These are phyloP conservation scores for Tetramorium bicarinatum DNA, from an alignment of 2,888 invertebrate species.

Conservation along the genomic window DNA sequence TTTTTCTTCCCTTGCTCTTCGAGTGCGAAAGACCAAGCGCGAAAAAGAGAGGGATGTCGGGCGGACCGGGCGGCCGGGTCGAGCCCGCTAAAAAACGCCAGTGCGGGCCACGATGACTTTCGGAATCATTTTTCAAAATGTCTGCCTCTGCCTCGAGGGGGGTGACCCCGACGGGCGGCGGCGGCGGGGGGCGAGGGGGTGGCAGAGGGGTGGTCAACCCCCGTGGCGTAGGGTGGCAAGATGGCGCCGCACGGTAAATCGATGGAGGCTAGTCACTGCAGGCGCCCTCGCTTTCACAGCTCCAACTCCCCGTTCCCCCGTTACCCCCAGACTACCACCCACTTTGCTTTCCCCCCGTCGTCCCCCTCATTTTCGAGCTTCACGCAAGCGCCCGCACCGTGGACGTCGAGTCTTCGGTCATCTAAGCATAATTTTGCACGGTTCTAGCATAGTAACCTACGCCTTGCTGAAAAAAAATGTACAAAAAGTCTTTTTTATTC, in stretches of 20 bases:
- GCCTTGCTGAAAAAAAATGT: slow-evolving; percentile 48
- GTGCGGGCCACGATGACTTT: slow-evolving; percentile 81
- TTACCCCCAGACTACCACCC: slow-evolving; percentile 78
- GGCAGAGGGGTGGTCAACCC: slow-evolving; percentile 84
- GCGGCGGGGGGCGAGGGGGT: slow-evolving; percentile 61
- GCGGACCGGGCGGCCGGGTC: slow-evolving; percentile 54
- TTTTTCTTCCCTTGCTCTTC: slow-evolving; percentile 68
- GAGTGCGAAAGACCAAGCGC: slow-evolving; percentile 61
- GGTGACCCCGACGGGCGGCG: slow-evolving; percentile 64
- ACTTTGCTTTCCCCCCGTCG: slow-evolving; percentile 73
- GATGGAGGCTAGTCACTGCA: slow-evolving; percentile 87
- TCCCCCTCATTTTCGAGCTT: slow-evolving; percentile 85
- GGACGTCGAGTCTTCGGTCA: slow-evolving; percentile 72
- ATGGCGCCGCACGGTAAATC: slow-evolving; percentile 86
- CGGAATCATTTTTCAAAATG: slow-evolving; percentile 86
- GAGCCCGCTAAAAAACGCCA: slow-evolving; percentile 73
- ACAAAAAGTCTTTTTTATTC: slow-evolving; percentile 40
- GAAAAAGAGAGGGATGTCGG: slow-evolving; percentile 37
- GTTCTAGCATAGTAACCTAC: slow-evolving; percentile 56
- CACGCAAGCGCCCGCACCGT: slow-evolving; percentile 84
- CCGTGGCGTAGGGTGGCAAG: slow-evolving; percentile 86
- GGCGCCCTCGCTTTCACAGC: slow-evolving; percentile 84
- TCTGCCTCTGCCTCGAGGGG: slow-evolving; percentile 81
- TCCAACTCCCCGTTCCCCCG: slow-evolving; percentile 70
- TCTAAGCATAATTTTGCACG: slow-evolving; percentile 76